Conservation (phyloP, 2,888 invertebrate species). For the Camponotus fellah region DNA sequence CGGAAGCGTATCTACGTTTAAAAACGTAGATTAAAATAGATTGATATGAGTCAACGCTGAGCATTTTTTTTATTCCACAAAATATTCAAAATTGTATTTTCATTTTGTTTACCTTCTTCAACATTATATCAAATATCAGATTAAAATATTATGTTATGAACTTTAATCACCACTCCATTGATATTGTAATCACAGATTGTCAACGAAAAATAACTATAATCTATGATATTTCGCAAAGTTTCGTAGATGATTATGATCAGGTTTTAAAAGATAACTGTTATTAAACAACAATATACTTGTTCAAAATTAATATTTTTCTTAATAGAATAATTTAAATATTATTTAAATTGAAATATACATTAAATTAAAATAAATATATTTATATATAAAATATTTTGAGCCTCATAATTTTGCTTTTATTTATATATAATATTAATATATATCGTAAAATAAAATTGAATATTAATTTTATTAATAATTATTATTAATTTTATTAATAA, state of each 20-base stretch:
- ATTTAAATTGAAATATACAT: neutral
- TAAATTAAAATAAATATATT: neutral
- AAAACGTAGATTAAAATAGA: neutral
- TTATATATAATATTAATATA: neutral
- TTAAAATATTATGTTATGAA: neutral
- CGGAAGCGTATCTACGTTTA: neutral
- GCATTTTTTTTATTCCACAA: neutral
- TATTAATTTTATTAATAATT: neutral
- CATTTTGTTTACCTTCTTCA: neutral
- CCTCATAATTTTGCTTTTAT: neutral
- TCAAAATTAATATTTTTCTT: slow-evolving; percentile 10
- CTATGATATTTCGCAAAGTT: neutral
- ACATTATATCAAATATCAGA: neutral
- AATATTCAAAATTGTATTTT: neutral
- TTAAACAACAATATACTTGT: neutral
- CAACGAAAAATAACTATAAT: neutral
- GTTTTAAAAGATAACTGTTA: neutral
- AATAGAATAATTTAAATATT: neutral
- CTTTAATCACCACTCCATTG: neutral
- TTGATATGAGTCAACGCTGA: neutral
- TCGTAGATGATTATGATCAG: neutral
- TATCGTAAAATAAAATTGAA: neutral
- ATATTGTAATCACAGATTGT: neutral
- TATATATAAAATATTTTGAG: neutral
- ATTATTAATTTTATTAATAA: neutral